phyloP scores from a whole-genome alignment of 2,888 invertebrate species.

The Drosophila seclusa region DNA sequence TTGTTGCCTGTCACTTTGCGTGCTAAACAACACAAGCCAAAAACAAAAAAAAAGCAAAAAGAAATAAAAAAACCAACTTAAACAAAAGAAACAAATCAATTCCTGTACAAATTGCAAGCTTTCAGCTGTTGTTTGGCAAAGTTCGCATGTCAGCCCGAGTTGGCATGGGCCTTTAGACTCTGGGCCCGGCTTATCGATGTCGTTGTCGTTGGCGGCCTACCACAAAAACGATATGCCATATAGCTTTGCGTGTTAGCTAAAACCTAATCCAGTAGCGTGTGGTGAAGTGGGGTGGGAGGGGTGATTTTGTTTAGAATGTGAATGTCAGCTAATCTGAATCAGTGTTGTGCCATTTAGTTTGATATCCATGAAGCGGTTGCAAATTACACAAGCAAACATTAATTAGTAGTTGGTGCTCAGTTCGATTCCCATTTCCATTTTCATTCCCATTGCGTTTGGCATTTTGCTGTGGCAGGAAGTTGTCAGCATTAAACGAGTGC shows the following conservation, averaged over 20 bases:
- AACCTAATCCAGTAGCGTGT: slow-evolving; percentile 69
- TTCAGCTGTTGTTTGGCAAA: slow-evolving; percentile 22
- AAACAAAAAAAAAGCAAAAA: background rate
- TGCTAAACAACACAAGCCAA: slow-evolving; percentile 53
- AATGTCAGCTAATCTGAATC: slow-evolving; percentile 71
- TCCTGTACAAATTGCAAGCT: slow-evolving; percentile 73
- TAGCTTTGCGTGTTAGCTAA: slow-evolving; percentile 77
- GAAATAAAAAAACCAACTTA: background rate
- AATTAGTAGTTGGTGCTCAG: slow-evolving; percentile 48
- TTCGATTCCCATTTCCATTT: slow-evolving; percentile 17
- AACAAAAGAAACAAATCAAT: slow-evolving; percentile 64
- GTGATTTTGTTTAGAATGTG: slow-evolving; percentile 26
- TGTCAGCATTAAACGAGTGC: slow-evolving; percentile 69
- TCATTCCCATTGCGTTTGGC: slow-evolving; percentile 25
- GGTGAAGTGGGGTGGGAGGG: background rate
- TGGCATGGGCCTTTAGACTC: slow-evolving; percentile 6
- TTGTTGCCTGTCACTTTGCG: slow-evolving; percentile 52
- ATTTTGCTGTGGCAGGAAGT: slow-evolving; percentile 68
- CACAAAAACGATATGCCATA: slow-evolving; percentile 47
- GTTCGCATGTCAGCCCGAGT: slow-evolving; percentile 57
- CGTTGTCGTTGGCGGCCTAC: slow-evolving; percentile 38
- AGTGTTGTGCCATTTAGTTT: slow-evolving; percentile 54
- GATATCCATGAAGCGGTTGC: slow-evolving; percentile 33
- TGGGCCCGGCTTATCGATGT: slow-evolving; percentile 66
- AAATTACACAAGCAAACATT: slow-evolving; percentile 55